These are phyloP conservation scores for Spea hammondii DNA, from an alignment of 2,797 vertebrate species.

Conservation along the genomic window DNA sequence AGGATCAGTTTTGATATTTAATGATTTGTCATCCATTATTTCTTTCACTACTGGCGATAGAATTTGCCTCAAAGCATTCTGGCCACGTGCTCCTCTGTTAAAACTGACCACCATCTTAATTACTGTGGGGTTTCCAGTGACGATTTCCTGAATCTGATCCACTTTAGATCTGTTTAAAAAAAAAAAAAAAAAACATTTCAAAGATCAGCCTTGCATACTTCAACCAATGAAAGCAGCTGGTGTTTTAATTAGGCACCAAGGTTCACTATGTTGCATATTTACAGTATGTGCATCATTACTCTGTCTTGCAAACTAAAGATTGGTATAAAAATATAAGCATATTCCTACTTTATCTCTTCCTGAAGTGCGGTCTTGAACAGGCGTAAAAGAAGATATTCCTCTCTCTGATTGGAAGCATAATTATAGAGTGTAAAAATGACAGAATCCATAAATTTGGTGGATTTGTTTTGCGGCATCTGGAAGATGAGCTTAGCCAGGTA, in stretches of 20 bases:
- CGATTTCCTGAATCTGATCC: conserved; percentile 96
- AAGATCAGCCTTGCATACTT: background rate
- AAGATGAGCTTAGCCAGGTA: conserved; percentile 98
- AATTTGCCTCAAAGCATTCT: conserved; percentile 93
- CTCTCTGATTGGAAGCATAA: conserved; percentile 95
- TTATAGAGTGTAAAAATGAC: conserved; percentile 98
- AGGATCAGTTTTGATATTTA: conserved; percentile 96
- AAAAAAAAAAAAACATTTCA: conserved; percentile 45
- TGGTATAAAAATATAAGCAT: background rate
- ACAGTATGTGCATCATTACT: no score
- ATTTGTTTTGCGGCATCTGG: conserved; percentile 98
- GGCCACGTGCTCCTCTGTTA: conserved; percentile 89
- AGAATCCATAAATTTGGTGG: conserved; percentile 98
- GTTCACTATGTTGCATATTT: no score
- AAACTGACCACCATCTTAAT: conserved; percentile 99
- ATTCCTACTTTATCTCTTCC: conserved; percentile 93
- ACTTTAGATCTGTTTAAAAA: conserved; percentile 84
- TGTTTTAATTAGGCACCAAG: no score
- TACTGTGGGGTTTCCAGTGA: conserved; percentile 94
- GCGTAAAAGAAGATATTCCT: conserved; percentile 90
- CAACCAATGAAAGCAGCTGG: no score
- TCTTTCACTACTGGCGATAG: conserved; percentile 93
- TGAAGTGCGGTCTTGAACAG: conserved; percentile 95
- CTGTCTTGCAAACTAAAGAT: no score
- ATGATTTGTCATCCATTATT: conserved; percentile 93